These are phyloP conservation scores for Rhysida immarginata DNA, from an alignment of 1,140 invertebrate genomes.

Conservation along the genomic window DNA sequence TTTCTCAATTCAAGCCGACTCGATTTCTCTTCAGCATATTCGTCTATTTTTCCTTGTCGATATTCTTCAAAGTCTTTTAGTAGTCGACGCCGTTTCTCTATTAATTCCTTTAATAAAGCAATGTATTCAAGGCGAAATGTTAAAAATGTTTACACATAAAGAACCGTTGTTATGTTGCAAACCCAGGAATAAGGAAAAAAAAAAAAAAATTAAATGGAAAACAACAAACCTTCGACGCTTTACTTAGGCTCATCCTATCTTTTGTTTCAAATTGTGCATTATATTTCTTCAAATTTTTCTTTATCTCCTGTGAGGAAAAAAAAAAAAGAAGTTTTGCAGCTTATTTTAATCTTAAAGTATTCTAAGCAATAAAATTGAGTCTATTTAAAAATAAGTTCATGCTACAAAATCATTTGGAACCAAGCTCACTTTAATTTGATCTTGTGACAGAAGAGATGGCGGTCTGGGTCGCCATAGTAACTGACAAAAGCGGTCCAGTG, in stretches of 20 bases:
- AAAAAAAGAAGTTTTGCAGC: not conserved
- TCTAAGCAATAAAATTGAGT: not conserved
- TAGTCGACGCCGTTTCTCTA: constrained; percentile 78
- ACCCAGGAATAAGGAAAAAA: not conserved
- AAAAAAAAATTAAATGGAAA: not conserved
- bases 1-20: constrained; percentile 65
- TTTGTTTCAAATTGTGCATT: constrained; percentile 90
- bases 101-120: constrained; percentile 48
- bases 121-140: constrained; percentile 1
- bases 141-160: too few relatives aligned
- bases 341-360: not conserved
- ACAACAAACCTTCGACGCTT: constrained; percentile 66
- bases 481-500: constrained; percentile 83
- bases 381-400: too few relatives aligned
- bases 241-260: constrained; percentile 78
- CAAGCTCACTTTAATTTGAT: constrained; percentile 33
- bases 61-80: constrained; percentile 78
- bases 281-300: constrained; percentile 97
- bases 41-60: constrained; percentile 51
- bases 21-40: constrained; percentile 59
- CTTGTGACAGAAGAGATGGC: constrained; percentile 57
- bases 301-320: constrained; percentile 62
- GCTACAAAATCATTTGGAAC: not conserved
- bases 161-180: too few relatives aligned
- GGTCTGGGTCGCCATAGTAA: constrained; percentile 92